Percentiles rank a stretch among this genome's conserved stretches.
Conservation (phyloP, 2,888 invertebrate species). For the Zonitis immaculata region DNA sequence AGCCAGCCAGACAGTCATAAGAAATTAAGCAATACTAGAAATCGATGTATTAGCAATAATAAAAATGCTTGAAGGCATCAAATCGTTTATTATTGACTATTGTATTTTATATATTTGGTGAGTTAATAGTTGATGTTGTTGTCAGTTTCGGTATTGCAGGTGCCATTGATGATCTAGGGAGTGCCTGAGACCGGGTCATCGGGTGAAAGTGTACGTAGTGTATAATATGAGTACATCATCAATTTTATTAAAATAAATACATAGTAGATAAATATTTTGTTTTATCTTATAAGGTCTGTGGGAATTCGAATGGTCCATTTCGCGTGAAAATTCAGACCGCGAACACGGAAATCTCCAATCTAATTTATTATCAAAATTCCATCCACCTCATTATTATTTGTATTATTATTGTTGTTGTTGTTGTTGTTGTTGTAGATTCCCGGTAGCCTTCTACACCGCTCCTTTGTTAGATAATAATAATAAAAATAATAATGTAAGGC, state of each 20-base stretch:
- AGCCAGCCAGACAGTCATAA: too few species aligned
- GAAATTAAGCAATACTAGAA: too few species aligned
- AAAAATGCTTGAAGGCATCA: too few species aligned
- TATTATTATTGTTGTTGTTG: background rate
- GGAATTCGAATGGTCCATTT: conserved; percentile 21
- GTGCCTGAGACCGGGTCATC: conserved; percentile 35
- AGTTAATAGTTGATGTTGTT: conserved; percentile 3
- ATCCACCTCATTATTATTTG: too few species aligned
- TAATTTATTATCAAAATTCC: background rate
- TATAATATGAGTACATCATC: conserved; percentile 17
- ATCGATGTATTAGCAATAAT: too few species aligned
- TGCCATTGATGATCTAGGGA: conserved; percentile 30
- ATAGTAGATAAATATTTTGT: conserved; percentile 9
- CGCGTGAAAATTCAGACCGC: background rate
- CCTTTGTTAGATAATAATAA: conserved; percentile 13
- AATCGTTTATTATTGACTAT: too few species aligned
- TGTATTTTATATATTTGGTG: background rate
- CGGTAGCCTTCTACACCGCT: conserved; percentile 11
- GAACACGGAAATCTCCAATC: background rate
- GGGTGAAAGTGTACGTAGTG: conserved; percentile 37
- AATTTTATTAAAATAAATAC: too few species aligned
- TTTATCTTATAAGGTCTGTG: too few species aligned
- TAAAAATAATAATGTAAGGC: conserved; percentile 6
- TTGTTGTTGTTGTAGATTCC: background rate
- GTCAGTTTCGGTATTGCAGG: conserved; percentile 28